phyloP scores from a whole-genome alignment of 2,797 vertebrate species.

The Melanotaenia pygmaea region DNA sequence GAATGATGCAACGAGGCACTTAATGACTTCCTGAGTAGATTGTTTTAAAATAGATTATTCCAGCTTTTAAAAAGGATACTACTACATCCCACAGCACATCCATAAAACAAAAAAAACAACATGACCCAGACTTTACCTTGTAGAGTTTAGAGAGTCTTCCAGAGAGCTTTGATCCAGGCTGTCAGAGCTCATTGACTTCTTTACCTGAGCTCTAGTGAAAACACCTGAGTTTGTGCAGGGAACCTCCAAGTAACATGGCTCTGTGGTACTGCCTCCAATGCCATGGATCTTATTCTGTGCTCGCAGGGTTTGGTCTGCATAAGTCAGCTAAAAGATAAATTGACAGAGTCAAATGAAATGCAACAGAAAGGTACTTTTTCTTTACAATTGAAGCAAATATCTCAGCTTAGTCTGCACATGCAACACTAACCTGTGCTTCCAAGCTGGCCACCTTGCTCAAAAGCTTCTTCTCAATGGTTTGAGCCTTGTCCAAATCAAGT shows the following conservation, averaged over 20 bases:
- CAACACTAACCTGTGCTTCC: constrained; percentile 86
- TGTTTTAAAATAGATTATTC: background rate
- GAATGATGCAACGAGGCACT: background rate
- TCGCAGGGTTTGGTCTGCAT: constrained; percentile 80
- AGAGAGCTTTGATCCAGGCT: constrained; percentile 87
- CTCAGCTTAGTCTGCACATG: background rate
- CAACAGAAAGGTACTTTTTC: background rate
- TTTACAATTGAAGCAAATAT: background rate
- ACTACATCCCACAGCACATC: background rate
- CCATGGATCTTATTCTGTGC: constrained; percentile 73
- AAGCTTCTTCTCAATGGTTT: constrained; percentile 80
- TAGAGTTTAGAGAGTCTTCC: constrained; percentile 81
- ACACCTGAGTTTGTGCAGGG: constrained; percentile 42
- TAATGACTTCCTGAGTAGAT: background rate
- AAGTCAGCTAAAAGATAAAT: constrained; percentile 52
- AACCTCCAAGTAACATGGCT: constrained; percentile 30
- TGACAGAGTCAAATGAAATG: background rate
- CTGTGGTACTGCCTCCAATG: constrained; percentile 9
- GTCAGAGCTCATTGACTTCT: constrained; percentile 81
- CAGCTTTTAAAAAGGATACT: background rate
- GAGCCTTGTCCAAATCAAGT: constrained; percentile 83
- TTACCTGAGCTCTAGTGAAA: constrained; percentile 23
- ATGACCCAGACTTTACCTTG: constrained; percentile 74
- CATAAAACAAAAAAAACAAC: background rate
- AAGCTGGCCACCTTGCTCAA: constrained; percentile 81